Evolutionary conservation across 1,140 invertebrate species (phyloP).

Genomic region (Procambarus clarkii): DNA sequence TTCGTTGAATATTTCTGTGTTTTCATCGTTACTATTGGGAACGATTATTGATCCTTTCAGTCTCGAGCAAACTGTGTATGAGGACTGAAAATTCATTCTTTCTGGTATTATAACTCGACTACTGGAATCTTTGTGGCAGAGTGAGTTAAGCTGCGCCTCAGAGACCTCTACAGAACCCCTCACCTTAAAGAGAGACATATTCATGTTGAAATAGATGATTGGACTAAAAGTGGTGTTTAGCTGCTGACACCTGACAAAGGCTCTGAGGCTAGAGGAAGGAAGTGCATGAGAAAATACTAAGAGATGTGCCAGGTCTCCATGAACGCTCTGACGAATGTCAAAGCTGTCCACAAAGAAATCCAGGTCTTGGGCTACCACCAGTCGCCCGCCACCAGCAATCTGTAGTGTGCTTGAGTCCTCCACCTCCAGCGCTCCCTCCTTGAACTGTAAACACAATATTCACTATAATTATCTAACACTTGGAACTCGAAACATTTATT

Average conservation of each 20-base stretch:
- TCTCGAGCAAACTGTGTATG: neutral
- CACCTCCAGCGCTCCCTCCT: neutral
- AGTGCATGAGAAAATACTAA: neutral
- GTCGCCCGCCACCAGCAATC: neutral
- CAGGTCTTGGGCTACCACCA: neutral
- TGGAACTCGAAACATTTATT: no score
- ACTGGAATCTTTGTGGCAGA: neutral
- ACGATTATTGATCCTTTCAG: neutral
- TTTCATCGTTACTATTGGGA: slow-evolving; percentile 3
- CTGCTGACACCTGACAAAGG: slow-evolving; percentile 5
- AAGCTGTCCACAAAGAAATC: neutral
- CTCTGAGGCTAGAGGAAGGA: neutral
- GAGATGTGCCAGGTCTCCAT: neutral
- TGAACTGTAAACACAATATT: neutral
- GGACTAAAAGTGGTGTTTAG: neutral
- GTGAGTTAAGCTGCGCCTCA: neutral
- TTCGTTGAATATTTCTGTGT: slow-evolving; percentile 20
- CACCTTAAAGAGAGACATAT: neutral
- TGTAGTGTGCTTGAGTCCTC: neutral
- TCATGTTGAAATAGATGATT: neutral
- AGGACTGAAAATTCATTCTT: slow-evolving; percentile 4
- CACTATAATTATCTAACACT: no score
- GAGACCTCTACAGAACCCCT: neutral
- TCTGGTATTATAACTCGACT: slow-evolving; percentile 13
- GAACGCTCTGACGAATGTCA: slow-evolving; percentile 23